These are phyloP conservation scores for Lithophane socia DNA, from an alignment of 2,888 invertebrate genomes.

Conservation along the genomic window DNA sequence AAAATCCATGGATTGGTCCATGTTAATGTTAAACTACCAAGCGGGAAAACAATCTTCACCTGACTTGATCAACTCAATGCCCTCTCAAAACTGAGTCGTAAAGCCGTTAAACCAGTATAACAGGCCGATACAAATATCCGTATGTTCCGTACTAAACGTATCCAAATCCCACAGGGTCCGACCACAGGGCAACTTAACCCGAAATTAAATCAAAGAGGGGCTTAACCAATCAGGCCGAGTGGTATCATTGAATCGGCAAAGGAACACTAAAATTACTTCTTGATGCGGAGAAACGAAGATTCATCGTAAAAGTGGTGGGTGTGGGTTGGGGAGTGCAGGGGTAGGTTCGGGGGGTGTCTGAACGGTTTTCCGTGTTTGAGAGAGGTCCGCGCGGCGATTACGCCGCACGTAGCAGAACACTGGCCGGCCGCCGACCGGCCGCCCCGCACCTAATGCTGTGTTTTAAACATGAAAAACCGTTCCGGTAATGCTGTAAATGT, in stretches of 20 bases:
- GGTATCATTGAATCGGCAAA: slow-evolving; percentile 91
- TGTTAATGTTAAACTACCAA: slow-evolving; percentile 24
- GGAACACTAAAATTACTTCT: slow-evolving; percentile 91
- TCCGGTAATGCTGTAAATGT: slow-evolving; percentile 88
- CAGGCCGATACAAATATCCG: slow-evolving; percentile 78
- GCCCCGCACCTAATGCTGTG: slow-evolving; percentile 86
- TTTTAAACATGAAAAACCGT: slow-evolving; percentile 89
- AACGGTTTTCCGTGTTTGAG: slow-evolving; percentile 90
- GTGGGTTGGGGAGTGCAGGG: slow-evolving; percentile 69
- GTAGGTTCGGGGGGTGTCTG: slow-evolving; percentile 80
- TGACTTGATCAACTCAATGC: slow-evolving; percentile 58
- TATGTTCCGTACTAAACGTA: slow-evolving; percentile 70
- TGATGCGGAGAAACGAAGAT: slow-evolving; percentile 91
- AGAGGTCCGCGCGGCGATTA: slow-evolving; percentile 88
- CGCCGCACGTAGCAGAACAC: slow-evolving; percentile 85
- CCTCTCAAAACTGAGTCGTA: slow-evolving; percentile 59
- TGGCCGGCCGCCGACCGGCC: slow-evolving; percentile 70
- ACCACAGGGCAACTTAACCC: slow-evolving; percentile 89
- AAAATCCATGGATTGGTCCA: background rate
- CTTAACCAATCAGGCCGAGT: slow-evolving; percentile 90
- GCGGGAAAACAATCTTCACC: slow-evolving; percentile 43
- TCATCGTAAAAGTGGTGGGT: slow-evolving; percentile 90
- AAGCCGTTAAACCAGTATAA: slow-evolving; percentile 74
- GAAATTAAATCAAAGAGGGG: slow-evolving; percentile 90
- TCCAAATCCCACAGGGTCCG: slow-evolving; percentile 83